Evolutionary conservation across 2,797 vertebrate species (phyloP), one percentile per base, ranked within the genome.

Genomic region (Parotocinclus haroldoi): DNA sequence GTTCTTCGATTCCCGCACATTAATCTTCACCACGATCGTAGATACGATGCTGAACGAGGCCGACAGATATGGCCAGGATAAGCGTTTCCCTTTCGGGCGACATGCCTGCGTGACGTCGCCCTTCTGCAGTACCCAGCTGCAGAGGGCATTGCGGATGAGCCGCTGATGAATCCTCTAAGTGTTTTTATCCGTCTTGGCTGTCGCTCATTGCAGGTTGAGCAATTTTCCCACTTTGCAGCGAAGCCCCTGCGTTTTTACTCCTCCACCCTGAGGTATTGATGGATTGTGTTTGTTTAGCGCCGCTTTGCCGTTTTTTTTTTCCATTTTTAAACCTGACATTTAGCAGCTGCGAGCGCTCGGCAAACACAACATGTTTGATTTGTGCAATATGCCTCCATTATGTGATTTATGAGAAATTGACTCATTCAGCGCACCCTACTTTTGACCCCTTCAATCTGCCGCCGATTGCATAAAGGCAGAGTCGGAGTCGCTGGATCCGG

Each of bases 21-120:
- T 56, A 45, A 92, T 83, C 72, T 81, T 82, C 75, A 88, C 75
- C 12, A 86, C 85, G 89, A 91, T 78, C 1, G 10, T 40, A 12
- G 16, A 0, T 0, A n/a, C 9, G 58, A 2, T 27, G 27, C 27
- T n/a, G n/a, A n/a, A n/a, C n/a, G n/a, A n/a, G 45, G 44, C 52
- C 16, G 6, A 52, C 38, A 13, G 52, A 67, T 62, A 58, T 9
- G 17, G 37, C 39, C 2, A 27, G 27, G 27, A 27, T 27, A 27
- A 27, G n/a, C 9, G 42, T 10, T 16, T 42, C 50, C 18, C 10
- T 8, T 11, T 11, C 40, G 9, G 9, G 10, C 40, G 10, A 42
- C 10, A 3, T 42, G 40, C 40, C 40, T 42, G 8, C 42, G 6
- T 19, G 14, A 0, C 4, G 16, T 13, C 49, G 17, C 27, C 50